Conservation (phyloP, 2,797 vertebrate species). For the Propithecus deckenii region DNA sequence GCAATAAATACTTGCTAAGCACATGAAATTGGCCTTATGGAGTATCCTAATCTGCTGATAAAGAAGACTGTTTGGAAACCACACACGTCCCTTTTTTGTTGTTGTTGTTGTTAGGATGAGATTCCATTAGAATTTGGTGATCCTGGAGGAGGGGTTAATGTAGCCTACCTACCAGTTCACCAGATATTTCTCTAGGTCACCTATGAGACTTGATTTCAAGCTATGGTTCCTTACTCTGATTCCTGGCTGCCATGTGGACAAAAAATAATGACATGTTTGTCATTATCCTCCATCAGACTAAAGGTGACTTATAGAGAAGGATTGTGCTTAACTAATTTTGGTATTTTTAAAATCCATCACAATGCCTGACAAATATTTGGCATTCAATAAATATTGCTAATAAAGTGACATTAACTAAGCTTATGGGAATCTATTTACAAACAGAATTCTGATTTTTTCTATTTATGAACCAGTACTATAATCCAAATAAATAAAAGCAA, state of each 20-base stretch:
- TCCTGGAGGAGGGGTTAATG: background rate
- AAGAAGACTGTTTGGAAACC: background rate
- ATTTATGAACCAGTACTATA: background rate
- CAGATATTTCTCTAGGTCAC: background rate
- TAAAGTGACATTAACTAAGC: background rate
- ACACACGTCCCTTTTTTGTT: rapidly evolving
- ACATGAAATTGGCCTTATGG: too few species aligned
- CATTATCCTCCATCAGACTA: background rate
- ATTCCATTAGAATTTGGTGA: background rate
- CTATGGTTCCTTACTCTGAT: background rate
- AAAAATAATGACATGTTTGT: background rate
- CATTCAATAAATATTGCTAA: background rate
- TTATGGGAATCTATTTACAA: background rate
- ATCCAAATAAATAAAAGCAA: background rate
- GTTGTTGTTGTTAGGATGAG: background rate
- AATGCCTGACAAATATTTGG: background rate
- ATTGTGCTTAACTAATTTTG: background rate
- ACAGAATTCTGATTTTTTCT: background rate
- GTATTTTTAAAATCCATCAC: background rate
- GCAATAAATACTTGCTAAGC: background rate
- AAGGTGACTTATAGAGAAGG: background rate
- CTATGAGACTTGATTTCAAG: background rate
- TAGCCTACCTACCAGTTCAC: background rate
- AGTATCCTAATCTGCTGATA: background rate
- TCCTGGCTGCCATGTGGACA: background rate